Conservation (phyloP, 2,888 invertebrate genomes). For the Pasiphila rectangulata region DNA sequence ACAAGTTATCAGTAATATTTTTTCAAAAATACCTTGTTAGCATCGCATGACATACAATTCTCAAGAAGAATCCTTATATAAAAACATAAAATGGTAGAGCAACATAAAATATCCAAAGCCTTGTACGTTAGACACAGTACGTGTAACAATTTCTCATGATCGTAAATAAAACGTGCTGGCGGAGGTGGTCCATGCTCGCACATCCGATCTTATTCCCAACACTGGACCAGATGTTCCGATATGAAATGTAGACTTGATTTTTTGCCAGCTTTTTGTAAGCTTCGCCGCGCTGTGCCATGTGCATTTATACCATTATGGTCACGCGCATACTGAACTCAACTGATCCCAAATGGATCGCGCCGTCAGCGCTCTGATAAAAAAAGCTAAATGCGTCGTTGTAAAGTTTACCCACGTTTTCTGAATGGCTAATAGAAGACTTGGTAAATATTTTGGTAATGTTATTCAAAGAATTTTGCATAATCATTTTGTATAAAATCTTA, state of each 20-base stretch:
- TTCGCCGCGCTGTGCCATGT: slow-evolving; percentile 24
- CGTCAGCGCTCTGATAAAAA: slow-evolving; percentile 25
- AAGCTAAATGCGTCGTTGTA: slow-evolving; percentile 27
- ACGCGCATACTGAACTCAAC: slow-evolving; percentile 22
- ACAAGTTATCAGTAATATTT: background rate
- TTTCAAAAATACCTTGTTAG: background rate
- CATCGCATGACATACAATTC: background rate
- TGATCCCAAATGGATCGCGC: slow-evolving; percentile 27
- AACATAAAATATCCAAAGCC: slow-evolving; percentile 16
- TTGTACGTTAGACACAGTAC: slow-evolving; percentile 16
- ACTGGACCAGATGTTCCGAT: slow-evolving; percentile 39
- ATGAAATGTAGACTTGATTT: slow-evolving; percentile 34
- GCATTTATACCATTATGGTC: slow-evolving; percentile 28
- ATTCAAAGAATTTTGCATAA: slow-evolving; percentile 19
- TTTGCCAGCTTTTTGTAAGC: slow-evolving; percentile 38
- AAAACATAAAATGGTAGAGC: slow-evolving; percentile 10
- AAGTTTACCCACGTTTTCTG: slow-evolving; percentile 28
- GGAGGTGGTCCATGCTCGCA: slow-evolving; percentile 21
- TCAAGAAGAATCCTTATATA: background rate
- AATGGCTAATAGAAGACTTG: slow-evolving; percentile 25
- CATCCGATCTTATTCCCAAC: slow-evolving; percentile 25
- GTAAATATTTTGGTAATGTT: slow-evolving; percentile 31
- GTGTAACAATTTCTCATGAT: slow-evolving; percentile 25
- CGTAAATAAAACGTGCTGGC: slow-evolving; percentile 27
- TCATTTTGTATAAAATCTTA: slow-evolving; percentile 14